Evolutionary conservation across 1,140 invertebrate species (phyloP).

Genomic region (Eurosta solidaginis): DNA sequence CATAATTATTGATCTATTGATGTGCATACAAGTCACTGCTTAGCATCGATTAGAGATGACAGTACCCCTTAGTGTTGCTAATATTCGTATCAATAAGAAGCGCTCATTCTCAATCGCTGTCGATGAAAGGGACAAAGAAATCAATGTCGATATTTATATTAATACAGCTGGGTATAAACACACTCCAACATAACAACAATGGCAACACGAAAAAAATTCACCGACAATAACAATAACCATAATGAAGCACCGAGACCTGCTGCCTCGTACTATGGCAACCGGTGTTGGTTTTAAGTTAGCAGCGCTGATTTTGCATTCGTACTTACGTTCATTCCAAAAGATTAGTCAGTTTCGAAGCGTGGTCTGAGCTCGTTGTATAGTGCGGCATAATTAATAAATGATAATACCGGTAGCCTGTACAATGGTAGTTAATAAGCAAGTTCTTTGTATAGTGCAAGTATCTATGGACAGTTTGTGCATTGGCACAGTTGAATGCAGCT

Average conservation of each 20-base stretch:
- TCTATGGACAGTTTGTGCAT: neutral
- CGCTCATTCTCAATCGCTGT: too few species aligned
- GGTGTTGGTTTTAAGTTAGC: neutral
- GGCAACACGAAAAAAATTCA: too few species aligned
- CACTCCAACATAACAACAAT: too few species aligned
- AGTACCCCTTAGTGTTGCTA: too few species aligned
- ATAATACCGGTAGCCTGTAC: neutral
- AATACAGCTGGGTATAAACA: too few species aligned
- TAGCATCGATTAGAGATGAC: too few species aligned
- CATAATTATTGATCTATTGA: too few species aligned
- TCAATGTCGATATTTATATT: too few species aligned
- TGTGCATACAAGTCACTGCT: too few species aligned
- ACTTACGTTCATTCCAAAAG: neutral
- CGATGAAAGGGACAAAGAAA: too few species aligned
- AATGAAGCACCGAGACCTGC: conserved; percentile 15
- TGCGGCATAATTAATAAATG: neutral
- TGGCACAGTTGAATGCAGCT: neutral
- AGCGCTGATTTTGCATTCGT: conserved; percentile 6
- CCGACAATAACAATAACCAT: neutral
- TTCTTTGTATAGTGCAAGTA: too few species aligned
- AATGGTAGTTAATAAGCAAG: neutral
- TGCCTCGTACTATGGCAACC: neutral
- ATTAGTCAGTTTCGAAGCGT: neutral
- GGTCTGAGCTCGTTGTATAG: neutral
- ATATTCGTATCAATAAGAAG: too few species aligned